phyloP scores from a whole-genome alignment of 2,888 invertebrate species.

The Ectemnius cavifrons region DNA sequence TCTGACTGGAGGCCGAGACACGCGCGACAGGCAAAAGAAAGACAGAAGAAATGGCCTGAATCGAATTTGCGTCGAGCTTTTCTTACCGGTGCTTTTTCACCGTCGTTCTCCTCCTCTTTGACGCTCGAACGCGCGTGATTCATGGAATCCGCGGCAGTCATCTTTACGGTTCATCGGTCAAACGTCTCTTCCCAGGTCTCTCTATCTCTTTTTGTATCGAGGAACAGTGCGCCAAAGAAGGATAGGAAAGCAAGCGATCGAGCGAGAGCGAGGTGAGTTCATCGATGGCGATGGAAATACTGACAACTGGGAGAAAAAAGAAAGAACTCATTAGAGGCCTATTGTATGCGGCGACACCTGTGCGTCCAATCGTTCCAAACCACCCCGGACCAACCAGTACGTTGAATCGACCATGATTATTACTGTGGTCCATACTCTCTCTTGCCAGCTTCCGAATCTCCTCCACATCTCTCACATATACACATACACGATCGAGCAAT shows the following conservation, averaged over 20 bases:
- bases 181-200: slow-evolving; percentile 32
- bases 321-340: slow-evolving; percentile 38
- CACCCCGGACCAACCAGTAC: slow-evolving; percentile 1
- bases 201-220: background rate
- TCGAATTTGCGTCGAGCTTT: background rate
- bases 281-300: background rate
- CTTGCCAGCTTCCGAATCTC: background rate
- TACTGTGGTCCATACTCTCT: slow-evolving; percentile 5
- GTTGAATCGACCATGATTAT: slow-evolving; percentile 33
- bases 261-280: background rate
- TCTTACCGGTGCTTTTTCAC: slow-evolving; percentile 5
- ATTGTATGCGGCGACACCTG: slow-evolving; percentile 26
- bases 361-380: slow-evolving; percentile 21
- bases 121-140: slow-evolving; percentile 33
- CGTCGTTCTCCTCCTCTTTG: background rate
- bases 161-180: slow-evolving; percentile 46
- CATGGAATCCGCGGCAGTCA: slow-evolving; percentile 43
- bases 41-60: background rate
- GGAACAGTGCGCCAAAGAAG: background rate
- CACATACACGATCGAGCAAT: too few relatives aligned
- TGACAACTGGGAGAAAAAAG: slow-evolving; percentile 10
- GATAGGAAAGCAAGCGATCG: background rate
- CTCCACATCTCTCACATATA: background rate
- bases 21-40: background rate
- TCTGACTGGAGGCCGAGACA: background rate